Percentiles rank a stretch among this genome's conserved stretches.
phyloP scores from a whole-genome alignment of 2,113 vertebrate species.

The Odontesthes bonariensis region DNA sequence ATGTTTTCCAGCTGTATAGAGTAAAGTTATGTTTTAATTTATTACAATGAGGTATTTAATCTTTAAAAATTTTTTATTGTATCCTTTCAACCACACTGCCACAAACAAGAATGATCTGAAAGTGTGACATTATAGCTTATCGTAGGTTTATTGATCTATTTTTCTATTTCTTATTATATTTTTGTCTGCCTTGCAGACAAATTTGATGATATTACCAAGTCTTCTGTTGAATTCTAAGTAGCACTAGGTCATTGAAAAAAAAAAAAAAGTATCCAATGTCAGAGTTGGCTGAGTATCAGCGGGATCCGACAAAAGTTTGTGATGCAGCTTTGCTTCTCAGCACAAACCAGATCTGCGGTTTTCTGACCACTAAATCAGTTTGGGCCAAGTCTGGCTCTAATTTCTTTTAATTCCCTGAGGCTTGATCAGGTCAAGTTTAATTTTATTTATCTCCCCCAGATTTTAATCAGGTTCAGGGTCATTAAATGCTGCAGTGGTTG shows the following conservation, averaged over 20 bases:
- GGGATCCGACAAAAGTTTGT: slow-evolving; percentile 34
- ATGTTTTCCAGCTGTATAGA: slow-evolving; percentile 5
- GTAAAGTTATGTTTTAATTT: not conserved
- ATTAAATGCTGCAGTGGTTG: slow-evolving; percentile 46
- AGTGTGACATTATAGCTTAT: not conserved
- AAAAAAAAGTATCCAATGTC: slow-evolving; percentile 2
- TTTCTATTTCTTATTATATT: not conserved
- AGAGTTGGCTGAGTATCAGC: slow-evolving; percentile 5
- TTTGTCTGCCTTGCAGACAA: slow-evolving; percentile 9
- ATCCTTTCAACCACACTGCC: not conserved
- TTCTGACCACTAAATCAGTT: slow-evolving; percentile 35
- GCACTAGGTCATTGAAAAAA: slow-evolving; percentile 26
- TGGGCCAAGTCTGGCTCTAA: slow-evolving; percentile 47
- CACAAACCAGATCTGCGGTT: slow-evolving; percentile 26
- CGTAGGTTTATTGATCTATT: slow-evolving; percentile 1
- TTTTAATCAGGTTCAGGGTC: slow-evolving; percentile 61
- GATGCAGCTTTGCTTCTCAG: slow-evolving; percentile 34
- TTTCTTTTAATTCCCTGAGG: slow-evolving; percentile 40
- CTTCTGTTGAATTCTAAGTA: slow-evolving; percentile 11
- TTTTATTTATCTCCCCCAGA: slow-evolving; percentile 57
- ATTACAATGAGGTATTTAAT: not conserved
- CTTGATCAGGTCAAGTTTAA: slow-evolving; percentile 48
- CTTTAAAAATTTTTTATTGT: not conserved
- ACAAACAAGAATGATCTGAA: not conserved
- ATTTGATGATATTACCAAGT: not conserved